Evolutionary conservation across 2,797 vertebrate species (phyloP).

Genomic region (Ataeniobius toweri): DNA sequence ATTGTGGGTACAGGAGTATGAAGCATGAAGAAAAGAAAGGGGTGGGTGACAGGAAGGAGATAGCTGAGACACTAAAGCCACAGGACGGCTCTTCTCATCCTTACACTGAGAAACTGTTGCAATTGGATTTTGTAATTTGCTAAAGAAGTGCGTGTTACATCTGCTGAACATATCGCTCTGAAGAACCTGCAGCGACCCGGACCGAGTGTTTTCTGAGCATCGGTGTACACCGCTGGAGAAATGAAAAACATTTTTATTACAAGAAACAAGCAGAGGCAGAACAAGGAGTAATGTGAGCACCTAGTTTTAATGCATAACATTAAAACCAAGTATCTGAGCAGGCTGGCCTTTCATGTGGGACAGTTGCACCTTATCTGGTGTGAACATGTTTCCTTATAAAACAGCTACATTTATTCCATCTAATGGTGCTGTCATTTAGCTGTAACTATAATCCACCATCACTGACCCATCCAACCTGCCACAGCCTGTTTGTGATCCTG

Average conservation of each 20-base stretch:
- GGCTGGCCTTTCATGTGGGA: constrained; percentile 50
- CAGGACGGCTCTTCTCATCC: constrained; percentile 11
- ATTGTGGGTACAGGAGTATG: constrained; percentile 77
- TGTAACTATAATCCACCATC: not conserved
- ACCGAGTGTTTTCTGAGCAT: constrained; percentile 25
- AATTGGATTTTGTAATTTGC: constrained; percentile 14
- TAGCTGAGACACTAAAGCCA: constrained; percentile 9
- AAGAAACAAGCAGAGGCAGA: constrained; percentile 45
- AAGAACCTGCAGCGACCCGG: constrained; percentile 25
- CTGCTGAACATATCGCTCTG: constrained; percentile 17
- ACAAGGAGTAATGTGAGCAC: constrained; percentile 44
- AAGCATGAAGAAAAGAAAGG: constrained; percentile 53
- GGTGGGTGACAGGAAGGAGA: constrained; percentile 42
- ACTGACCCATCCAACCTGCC: not conserved
- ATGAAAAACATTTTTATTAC: constrained; percentile 51
- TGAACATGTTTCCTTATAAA: constrained; percentile 21
- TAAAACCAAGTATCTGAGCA: constrained; percentile 39
- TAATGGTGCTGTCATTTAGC: constrained; percentile 29
- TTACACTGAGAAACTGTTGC: constrained; percentile 7
- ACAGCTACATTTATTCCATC: constrained; percentile 4
- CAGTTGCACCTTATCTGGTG: constrained; percentile 55
- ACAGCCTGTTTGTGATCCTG: not conserved
- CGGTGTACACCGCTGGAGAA: constrained; percentile 30
- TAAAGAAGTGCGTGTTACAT: constrained; percentile 32
- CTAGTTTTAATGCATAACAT: constrained; percentile 44